Evolutionary conservation across 2,113 vertebrate genomes (phyloP), one percentile per base, ranked within the genome.

Genomic region (Garra rufa): DNA sequence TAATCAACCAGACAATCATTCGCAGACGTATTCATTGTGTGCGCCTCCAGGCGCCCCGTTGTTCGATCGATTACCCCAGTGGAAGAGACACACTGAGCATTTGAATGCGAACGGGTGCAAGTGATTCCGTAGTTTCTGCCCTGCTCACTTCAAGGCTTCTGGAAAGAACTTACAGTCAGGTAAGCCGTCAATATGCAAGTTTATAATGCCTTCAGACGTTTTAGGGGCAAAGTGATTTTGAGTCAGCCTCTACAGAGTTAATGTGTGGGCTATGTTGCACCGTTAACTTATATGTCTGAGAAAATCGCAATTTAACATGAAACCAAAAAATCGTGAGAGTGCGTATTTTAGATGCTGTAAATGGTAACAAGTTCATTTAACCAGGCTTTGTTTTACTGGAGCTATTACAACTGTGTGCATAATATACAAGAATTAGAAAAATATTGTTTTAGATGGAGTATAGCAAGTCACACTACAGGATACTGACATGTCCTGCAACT

Each of bases 41-140:
- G 61, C 43, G 63, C 44, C 26, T 44, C 41, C 24, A 50, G 44
- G 76, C 76, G 41, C 41, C 9, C 14, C 17, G 43, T 67, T 67
- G 9, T 67, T 67, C 44, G 38, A 67, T 34, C 44, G 41, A 80
- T 26, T 21, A 13, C 30, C 41, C 48, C 77, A 67, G 75, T 75
- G 73, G 76, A 63, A 78, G 52, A 61, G 57, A 65, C 15, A 30
- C 41, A 73, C 73, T 7, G 76, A 43, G 77, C 43, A 67, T 67
- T 46, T 43, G 57, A 19, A 63, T 77, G 52, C 19, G 76, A 79
- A 61, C 19, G 26, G 43, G 43, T n/a, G 52, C 10, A 44, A 79
- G 57, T 44, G 76, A 79, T 63, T 67, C 78, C 44, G 9, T 65
- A 80, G 78, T 67, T 63, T 48, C 59, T 65, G 26, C 15, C 59